Conservation (phyloP, 35 echinoderm and acorn worm genomes). For the Heliocidaris erythrogramma region DNA sequence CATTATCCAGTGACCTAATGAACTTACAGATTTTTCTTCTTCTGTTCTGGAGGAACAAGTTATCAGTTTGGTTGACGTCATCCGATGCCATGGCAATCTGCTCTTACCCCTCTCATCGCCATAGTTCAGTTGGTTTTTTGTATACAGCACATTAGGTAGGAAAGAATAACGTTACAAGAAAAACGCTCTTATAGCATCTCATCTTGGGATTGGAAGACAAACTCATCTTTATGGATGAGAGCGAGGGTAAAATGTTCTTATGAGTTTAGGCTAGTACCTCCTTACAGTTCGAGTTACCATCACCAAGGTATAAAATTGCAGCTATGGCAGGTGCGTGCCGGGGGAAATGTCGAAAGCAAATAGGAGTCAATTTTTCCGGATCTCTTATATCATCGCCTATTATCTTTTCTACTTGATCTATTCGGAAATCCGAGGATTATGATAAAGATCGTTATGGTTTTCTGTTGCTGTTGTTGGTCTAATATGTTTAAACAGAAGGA, state of each 20-base stretch:
- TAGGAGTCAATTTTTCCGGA: background rate
- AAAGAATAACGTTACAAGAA: constrained; percentile 5
- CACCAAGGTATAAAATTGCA: background rate
- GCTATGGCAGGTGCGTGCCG: background rate
- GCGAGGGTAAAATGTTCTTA: background rate
- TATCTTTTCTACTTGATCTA: background rate
- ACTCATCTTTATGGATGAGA: background rate
- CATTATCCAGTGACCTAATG: background rate
- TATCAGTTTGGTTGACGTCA: background rate
- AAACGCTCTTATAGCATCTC: background rate
- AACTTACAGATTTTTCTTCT: background rate
- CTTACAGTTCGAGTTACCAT: background rate
- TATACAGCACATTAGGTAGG: background rate
- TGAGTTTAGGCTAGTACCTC: background rate
- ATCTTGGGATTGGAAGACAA: background rate
- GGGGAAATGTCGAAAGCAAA: background rate
- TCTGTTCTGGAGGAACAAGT: background rate
- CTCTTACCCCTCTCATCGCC: background rate
- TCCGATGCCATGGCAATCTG: background rate
- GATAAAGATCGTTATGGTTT: too few species aligned
- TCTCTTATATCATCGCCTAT: background rate
- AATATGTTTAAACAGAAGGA: too few species aligned
- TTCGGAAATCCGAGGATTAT: too few species aligned
- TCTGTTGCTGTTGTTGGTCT: too few species aligned
- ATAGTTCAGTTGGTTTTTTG: background rate